Evolutionary conservation across 2,797 vertebrate genomes (phyloP).

Genomic region (Nyctalus aviator): DNA sequence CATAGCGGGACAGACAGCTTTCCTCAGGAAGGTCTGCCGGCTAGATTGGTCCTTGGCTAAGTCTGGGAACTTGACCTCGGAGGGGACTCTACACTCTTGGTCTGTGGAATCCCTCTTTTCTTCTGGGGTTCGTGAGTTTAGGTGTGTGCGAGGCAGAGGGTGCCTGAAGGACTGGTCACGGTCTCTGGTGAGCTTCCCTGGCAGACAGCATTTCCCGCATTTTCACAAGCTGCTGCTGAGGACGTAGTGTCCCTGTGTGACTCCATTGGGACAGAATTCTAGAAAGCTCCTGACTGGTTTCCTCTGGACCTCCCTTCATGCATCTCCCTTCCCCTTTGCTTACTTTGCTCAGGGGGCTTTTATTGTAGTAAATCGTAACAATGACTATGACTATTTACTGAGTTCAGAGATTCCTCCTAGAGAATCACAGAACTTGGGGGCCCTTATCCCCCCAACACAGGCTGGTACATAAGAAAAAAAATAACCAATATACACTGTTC

Average conservation of each 20-base stretch:
- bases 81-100: neutral
- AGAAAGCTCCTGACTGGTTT: too few relatives aligned
- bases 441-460: too few relatives aligned
- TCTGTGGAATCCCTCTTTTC: neutral
- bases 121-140: neutral
- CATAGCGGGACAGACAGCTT: neutral
- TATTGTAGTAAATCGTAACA: too few relatives aligned
- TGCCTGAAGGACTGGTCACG: neutral
- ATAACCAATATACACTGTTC: too few relatives aligned
- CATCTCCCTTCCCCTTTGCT: too few relatives aligned
- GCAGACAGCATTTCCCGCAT: neutral
- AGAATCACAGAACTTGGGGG: too few relatives aligned
- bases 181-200: neutral
- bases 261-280: neutral
- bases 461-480: too few relatives aligned
- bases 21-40: neutral
- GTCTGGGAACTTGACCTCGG: neutral
- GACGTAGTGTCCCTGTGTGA: neutral
- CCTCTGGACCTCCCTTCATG: too few relatives aligned
- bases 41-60: neutral
- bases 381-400: too few relatives aligned
- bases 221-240: neutral
- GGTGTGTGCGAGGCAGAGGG: neutral
- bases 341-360: too few relatives aligned
- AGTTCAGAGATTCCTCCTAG: too few relatives aligned